Conservation (phyloP, 2,113 vertebrate species). For the Halichoerus grypus region DNA sequence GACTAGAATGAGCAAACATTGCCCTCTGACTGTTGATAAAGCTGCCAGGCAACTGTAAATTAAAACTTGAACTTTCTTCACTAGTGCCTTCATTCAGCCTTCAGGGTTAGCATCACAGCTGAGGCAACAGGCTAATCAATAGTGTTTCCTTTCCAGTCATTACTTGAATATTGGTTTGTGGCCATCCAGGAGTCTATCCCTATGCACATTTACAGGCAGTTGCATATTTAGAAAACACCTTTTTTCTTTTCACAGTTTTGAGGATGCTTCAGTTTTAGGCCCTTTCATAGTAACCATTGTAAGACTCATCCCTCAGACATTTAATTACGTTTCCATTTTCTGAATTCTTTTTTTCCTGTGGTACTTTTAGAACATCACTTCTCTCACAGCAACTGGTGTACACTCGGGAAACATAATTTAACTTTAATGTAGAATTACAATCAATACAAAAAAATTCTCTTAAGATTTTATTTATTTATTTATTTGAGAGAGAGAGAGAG, state of each 20-base stretch:
- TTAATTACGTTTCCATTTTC: background rate
- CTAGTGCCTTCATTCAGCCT: background rate
- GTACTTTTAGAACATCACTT: background rate
- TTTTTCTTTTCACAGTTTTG: background rate
- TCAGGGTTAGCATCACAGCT: background rate
- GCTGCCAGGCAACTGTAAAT: background rate
- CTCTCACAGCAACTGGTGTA: background rate
- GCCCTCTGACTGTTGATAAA: background rate
- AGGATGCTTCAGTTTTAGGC: background rate
- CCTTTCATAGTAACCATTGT: background rate
- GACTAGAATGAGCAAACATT: background rate
- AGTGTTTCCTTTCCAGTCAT: background rate
- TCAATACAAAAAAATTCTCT: background rate
- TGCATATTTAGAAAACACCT: background rate
- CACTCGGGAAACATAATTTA: slow-evolving; percentile 21
- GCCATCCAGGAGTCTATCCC: background rate
- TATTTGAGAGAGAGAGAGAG: background rate
- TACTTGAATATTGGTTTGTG: background rate
- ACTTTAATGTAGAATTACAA: slow-evolving; percentile 53
- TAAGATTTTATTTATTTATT: background rate
- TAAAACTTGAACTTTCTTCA: background rate
- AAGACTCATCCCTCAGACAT: background rate
- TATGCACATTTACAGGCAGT: background rate
- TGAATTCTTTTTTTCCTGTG: background rate
- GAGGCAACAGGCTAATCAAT: background rate